Percentiles rank a stretch among this genome's conserved stretches.
These are phyloP conservation scores for Perodicticus potto DNA, from an alignment of 2,797 vertebrate genomes.

Conservation along the genomic window DNA sequence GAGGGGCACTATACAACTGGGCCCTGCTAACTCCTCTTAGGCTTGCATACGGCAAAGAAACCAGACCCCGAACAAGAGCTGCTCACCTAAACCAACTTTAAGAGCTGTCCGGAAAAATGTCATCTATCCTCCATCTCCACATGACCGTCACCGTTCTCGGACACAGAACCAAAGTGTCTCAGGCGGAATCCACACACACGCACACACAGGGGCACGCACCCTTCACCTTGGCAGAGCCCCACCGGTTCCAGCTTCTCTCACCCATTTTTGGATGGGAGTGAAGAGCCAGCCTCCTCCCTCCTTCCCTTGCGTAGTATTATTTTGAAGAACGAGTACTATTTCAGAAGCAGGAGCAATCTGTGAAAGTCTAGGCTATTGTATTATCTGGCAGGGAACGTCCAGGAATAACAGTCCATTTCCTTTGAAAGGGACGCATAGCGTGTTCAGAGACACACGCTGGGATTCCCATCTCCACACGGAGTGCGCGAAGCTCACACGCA, in stretches of 20 bases:
- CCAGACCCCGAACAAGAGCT: not conserved
- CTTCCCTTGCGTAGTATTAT: conserved; percentile 70
- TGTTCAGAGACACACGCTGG: not conserved
- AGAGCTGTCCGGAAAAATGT: conserved; percentile 55
- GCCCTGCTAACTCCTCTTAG: not conserved
- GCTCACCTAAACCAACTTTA: conserved; percentile 73
- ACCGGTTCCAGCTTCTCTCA: conserved; percentile 44
- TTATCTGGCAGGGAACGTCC: conserved; percentile 17
- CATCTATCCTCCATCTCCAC: conserved; percentile 41
- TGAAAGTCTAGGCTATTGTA: conserved; percentile 48
- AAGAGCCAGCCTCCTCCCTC: conserved; percentile 31
- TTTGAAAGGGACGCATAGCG: not conserved
- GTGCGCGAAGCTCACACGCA: not conserved
- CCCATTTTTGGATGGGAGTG: conserved; percentile 61
- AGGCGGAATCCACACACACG: conserved; percentile 15
- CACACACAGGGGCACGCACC: not conserved
- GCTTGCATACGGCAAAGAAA: conserved; percentile 8
- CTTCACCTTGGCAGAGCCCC: not conserved
- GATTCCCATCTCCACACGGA: not conserved
- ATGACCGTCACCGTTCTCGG: conserved; percentile 33
- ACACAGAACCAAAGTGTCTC: conserved; percentile 68
- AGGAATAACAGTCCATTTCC: conserved; percentile 44
- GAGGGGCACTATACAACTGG: not conserved
- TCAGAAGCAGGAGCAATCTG: conserved; percentile 49
- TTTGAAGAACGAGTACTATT: conserved; percentile 78